A percentile compares a stretch with the other conserved stretches of the same genome.
These are phyloP conservation scores for Macrocentrus cingulum DNA, from an alignment of 1,140 invertebrate species.

Conservation along the genomic window DNA sequence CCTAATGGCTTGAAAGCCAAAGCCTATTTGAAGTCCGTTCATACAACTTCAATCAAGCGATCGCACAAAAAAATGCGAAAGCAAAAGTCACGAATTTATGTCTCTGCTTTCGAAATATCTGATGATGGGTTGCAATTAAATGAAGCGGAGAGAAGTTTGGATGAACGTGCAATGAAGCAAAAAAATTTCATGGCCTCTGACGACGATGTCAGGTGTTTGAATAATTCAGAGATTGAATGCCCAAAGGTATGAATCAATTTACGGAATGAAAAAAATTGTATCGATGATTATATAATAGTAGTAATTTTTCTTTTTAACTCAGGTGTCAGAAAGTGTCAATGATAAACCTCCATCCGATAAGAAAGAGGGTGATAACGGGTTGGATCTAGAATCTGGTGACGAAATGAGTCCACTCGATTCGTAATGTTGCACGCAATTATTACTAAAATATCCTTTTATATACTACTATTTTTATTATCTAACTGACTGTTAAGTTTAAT, in stretches of 20 bases:
- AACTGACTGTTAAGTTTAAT: not conserved
- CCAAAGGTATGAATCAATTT: not conserved
- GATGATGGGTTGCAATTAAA: constrained; percentile 52
- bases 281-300: not conserved
- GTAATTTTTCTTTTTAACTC: constrained; percentile 15
- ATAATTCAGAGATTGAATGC: not conserved
- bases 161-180: constrained; percentile 8
- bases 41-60: constrained; percentile 47
- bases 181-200: constrained; percentile 7
- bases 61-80: constrained; percentile 45
- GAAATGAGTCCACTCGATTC: not conserved
- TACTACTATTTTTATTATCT: not conserved
- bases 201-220: not conserved
- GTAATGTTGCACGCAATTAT: not conserved
- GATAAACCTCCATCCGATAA: no score
- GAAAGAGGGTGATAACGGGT: constrained; percentile 34
- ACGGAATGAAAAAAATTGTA: not conserved
- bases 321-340: constrained; percentile 1
- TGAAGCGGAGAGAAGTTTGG: constrained; percentile 33
- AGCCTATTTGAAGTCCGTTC: constrained; percentile 36
- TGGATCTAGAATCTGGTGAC: constrained; percentile 33
- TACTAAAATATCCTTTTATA: no score
- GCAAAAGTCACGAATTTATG: constrained; percentile 29
- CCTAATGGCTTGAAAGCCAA: constrained; percentile 41
- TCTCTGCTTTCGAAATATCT: constrained; percentile 36